These are phyloP conservation scores for Popillia japonica DNA, from an alignment of 1,140 invertebrate species.

Conservation along the genomic window DNA sequence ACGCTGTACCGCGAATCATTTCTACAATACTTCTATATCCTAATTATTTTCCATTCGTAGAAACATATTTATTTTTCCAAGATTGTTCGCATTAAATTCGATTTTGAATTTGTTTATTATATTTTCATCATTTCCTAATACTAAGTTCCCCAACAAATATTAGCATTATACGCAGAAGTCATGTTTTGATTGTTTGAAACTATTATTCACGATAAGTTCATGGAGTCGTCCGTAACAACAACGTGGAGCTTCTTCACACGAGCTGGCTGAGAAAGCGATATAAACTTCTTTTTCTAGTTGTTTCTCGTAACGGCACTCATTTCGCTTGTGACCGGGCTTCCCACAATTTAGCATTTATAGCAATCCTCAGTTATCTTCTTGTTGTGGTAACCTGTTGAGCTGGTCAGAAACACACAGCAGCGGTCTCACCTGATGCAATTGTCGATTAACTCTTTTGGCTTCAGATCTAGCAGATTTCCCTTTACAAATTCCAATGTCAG, in stretches of 20 bases:
- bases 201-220: constrained; percentile 37
- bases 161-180: constrained; percentile 40
- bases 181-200: no score
- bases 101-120: constrained; percentile 13
- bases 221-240: no score
- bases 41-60: constrained; percentile 21
- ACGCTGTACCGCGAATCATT: no score
- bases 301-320: no score
- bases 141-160: constrained; percentile 40
- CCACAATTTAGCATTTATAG: no score
- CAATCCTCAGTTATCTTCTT: background rate
- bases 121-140: constrained; percentile 10
- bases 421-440: no score
- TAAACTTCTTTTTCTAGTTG: constrained; percentile 1
- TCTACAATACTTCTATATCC: no score
- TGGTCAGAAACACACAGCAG: no score
- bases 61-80: constrained; percentile 29
- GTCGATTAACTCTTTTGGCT: constrained; percentile 56
- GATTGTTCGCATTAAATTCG: background rate
- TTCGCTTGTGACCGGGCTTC: no score
- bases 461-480: constrained; percentile 58
- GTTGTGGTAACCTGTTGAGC: no score
- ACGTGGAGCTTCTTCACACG: constrained; percentile 41
- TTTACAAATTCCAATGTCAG: no score
- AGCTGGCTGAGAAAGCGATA: background rate